These are phyloP conservation scores for Muscidifurax raptorellus DNA, from an alignment of 1,140 invertebrate genomes.

Conservation along the genomic window DNA sequence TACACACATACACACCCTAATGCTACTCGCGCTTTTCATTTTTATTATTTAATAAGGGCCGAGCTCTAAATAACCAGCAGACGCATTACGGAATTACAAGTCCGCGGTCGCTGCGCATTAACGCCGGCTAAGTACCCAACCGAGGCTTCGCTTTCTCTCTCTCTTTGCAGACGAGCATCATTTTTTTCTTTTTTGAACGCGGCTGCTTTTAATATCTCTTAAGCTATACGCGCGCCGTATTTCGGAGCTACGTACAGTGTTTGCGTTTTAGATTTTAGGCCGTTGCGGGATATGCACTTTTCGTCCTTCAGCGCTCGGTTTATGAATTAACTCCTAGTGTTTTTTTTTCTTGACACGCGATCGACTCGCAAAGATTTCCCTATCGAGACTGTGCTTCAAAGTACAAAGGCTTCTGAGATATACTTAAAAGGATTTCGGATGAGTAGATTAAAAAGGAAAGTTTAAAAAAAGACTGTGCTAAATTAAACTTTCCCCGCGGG, in stretches of 20 bases:
- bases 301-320: neutral
- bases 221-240: neutral
- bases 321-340: no score
- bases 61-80: neutral
- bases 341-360: neutral
- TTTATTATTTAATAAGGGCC: neutral
- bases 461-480: no score
- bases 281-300: neutral
- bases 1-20: neutral
- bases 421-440: no score
- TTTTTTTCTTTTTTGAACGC: neutral
- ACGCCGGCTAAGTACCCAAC: neutral
- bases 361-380: neutral
- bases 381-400: no score
- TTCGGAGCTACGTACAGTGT: neutral
- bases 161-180: neutral
- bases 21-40: neutral
- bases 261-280: neutral
- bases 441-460: no score
- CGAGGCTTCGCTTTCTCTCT: neutral
- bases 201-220: neutral
- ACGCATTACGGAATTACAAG: slow-evolving; percentile 14
- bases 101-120: neutral
- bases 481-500: no score
- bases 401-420: no score